Base-by-base conservation (phyloP, 2,113 vertebrate species). In the Puntigrus tetrazona region DNA sequence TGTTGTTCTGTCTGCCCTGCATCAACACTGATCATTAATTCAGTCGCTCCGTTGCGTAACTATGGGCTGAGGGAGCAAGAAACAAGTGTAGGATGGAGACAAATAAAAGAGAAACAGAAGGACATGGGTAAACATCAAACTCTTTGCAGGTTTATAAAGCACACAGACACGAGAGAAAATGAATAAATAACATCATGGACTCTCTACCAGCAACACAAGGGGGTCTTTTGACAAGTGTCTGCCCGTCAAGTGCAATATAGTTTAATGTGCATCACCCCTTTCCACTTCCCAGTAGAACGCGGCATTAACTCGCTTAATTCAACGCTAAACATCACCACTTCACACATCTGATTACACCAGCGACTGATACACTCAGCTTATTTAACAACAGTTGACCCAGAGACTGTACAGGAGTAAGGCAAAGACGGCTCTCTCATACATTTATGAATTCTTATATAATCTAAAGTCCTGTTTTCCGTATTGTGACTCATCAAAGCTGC, bases 41-140 rank as follows among this genome's bases (percentile, higher is more conserved):
- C 75, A 59, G 75, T 57, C 3, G 3, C 10, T 78, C 75, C 38
- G 75, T 57, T 77, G 75, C 75, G 57, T 78, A 78, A 57, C 50
- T 3, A 38, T 1, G 6, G 11, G 22, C 75, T 38, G 31, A 38
- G 75, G 52, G 75, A 76, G 73, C 45, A 76, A 34, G 18, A 78
- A 41, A 25, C 7, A 43, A 63, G 57, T 79, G 57, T 61, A 11
- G 38, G 72, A 74, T 74, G 43, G 41, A 74, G 52, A 41, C 2
- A 74, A 61, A 63, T 6, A n/a, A 59, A 79, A 29, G 34, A 63
- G 14, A 79, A 61, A 25, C 27, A n/a, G 34, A 22, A 78, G 9
- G 20, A 76, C 16, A 11, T 13, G 47, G 14, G 18, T 22, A 76
- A 55, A 76, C 47, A 78, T 55, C 65, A 69, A 57, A 1, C 75